Percentiles rank a stretch among this genome's conserved stretches.
These are phyloP conservation scores for Drosophila neonasuta DNA, from an alignment of 2,888 invertebrate genomes.

Conservation along the genomic window DNA sequence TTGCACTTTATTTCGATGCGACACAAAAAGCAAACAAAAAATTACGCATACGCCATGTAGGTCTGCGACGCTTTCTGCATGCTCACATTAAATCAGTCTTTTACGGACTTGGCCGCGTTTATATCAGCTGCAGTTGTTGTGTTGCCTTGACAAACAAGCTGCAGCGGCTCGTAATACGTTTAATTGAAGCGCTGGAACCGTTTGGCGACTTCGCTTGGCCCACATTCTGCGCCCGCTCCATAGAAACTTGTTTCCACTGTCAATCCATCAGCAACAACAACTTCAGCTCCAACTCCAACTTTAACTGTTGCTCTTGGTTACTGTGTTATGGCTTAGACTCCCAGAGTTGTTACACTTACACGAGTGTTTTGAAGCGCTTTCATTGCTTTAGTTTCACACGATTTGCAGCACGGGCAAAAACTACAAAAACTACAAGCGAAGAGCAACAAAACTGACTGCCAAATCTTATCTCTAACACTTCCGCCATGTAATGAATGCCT, in stretches of 20 bases:
- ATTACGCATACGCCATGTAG: conserved; percentile 69
- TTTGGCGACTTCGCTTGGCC: conserved; percentile 37
- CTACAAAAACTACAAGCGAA: not conserved
- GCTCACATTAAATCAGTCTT: conserved; percentile 17
- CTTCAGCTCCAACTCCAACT: conserved; percentile 1
- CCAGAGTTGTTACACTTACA: conserved; percentile 21
- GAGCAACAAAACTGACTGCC: conserved; percentile 11
- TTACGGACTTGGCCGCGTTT: conserved; percentile 36
- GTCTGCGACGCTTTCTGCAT: conserved; percentile 9
- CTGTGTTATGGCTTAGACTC: conserved; percentile 31
- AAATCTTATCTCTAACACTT: conserved; percentile 45
- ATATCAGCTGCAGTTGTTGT: conserved; percentile 29
- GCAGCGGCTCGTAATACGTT: conserved; percentile 49
- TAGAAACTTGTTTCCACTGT: conserved; percentile 48
- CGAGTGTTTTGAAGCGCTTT: conserved; percentile 7
- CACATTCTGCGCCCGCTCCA: conserved; percentile 47
- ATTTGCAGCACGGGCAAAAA: conserved; percentile 19
- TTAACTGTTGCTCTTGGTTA: conserved; percentile 27
- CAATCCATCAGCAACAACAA: conserved; percentile 7
- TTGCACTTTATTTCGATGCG: conserved; percentile 45
- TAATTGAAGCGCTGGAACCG: conserved; percentile 51
- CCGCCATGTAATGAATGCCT: conserved; percentile 29
- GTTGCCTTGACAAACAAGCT: conserved; percentile 50
- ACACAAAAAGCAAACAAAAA: conserved; percentile 4
- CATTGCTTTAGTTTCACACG: conserved; percentile 19